Evolutionary conservation across 2,113 vertebrate genomes (phyloP).

Genomic region (zebrafish (Danio rerio)): DNA sequence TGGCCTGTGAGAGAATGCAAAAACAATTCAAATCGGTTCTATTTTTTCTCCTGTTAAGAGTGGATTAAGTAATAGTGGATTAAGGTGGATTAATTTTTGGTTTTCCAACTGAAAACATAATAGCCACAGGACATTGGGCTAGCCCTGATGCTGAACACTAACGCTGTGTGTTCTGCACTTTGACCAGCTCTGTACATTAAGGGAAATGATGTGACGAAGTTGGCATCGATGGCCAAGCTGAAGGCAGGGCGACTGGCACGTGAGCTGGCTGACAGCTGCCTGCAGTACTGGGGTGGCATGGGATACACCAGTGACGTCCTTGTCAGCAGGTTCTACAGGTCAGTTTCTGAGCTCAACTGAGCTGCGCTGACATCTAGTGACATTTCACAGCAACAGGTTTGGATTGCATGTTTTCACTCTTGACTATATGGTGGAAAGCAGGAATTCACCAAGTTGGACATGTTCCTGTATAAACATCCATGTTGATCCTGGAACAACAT

Average conservation of each 20-base stretch:
- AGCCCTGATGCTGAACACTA: too few species aligned
- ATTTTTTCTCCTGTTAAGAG: too few species aligned
- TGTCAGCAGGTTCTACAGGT: conserved; percentile 89
- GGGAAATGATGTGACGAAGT: conserved; percentile 84
- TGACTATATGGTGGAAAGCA: too few species aligned
- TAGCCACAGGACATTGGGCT: too few species aligned
- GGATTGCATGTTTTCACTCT: neutral
- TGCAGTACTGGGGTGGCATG: conserved; percentile 93
- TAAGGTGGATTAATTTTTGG: too few species aligned
- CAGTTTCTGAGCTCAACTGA: conserved; percentile 45
- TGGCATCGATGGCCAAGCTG: conserved; percentile 89
- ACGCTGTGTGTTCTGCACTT: neutral
- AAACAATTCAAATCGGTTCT: too few species aligned
- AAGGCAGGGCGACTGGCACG: conserved; percentile 82
- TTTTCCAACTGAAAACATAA: too few species aligned
- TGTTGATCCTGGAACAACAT: too few species aligned
- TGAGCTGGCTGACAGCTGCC: conserved; percentile 83
- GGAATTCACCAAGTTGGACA: too few species aligned
- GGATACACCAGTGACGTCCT: conserved; percentile 86
- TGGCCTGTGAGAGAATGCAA: too few species aligned
- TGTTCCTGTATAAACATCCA: too few species aligned
- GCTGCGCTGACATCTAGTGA: conserved; percentile 67
- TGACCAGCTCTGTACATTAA: conserved; percentile 79
- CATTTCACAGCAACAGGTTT: conserved; percentile 35
- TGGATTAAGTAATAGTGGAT: too few species aligned